Evolutionary conservation across 35 echinoderm and acorn worm species (phyloP), one percentile per base, ranked within the genome.

Genomic region (Antedon bifida): DNA sequence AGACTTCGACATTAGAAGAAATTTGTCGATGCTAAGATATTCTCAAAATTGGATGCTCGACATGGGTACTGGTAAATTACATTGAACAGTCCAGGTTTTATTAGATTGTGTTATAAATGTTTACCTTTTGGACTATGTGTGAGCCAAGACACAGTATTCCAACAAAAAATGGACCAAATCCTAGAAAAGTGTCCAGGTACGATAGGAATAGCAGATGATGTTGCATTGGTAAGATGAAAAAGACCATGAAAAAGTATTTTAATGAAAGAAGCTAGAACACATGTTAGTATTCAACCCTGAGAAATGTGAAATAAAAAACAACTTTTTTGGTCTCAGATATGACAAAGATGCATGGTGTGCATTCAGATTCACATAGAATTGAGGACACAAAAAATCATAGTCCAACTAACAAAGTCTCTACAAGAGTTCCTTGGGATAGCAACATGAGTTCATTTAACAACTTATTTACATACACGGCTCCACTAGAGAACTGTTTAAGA

Each of bases 101-200:
- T 85, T 36, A 46, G 82, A 32, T 91, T 36, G 34, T 33, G 82
- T 9, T 91, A 79, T 74, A 87, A 30, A 29, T 42, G 85, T 3
- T 30, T 87, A 11, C 90, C 90, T 14, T 91, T 87, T 84, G 90
- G 90, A 0, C 30, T 91, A 5, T 39, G 30, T 46, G 80, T 84
- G 0, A 36, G 64, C 30, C 85, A 87, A 35, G 85, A 91, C 42
- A n/a, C n/a, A n/a, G 34, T 92, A 5, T 84, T 92, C 55, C 89
- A 91, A 38, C 35, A 83, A 12, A 77, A 33, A 45, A 87, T 87
- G 89, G 80, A 87, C 77, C 77, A 78, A 78, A 78, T 78, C 7
- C 10, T 78, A 10, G 9, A 78, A 78, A 33, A 34, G 31, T 78
- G 77, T 26, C 30, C 77, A 78, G 77, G 77, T 34, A 23, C 26